phyloP scores from a whole-genome alignment of 2,888 invertebrate species.

The Andrena camellia region DNA sequence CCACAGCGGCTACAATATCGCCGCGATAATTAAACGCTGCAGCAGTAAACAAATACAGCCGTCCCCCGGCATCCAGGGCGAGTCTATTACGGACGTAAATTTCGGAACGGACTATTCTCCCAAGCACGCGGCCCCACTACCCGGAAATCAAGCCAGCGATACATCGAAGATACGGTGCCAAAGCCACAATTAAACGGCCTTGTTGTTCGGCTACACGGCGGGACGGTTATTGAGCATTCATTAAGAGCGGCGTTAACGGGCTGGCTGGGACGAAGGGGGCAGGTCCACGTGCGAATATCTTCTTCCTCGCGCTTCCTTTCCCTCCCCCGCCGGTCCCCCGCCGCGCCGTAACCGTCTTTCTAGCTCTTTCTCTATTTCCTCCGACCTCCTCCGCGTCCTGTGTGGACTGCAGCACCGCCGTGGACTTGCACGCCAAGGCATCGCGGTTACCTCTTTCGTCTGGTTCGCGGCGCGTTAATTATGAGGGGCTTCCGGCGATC shows the following conservation, averaged over 20 bases:
- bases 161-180: slow-evolving; percentile 10
- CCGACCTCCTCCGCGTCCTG: slow-evolving; percentile 8
- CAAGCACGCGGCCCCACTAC: slow-evolving; percentile 16
- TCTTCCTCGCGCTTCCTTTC: slow-evolving; percentile 41
- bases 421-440: slow-evolving; percentile 56
- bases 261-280: slow-evolving; percentile 42
- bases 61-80: neutral
- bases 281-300: slow-evolving; percentile 74
- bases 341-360: neutral
- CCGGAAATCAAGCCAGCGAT: slow-evolving; percentile 31
- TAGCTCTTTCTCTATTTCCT: slow-evolving; percentile 45
- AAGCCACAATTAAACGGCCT: slow-evolving; percentile 37
- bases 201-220: slow-evolving; percentile 21
- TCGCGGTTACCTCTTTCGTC: slow-evolving; percentile 65
- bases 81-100: neutral
- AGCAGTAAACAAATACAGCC: neutral
- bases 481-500: slow-evolving; percentile 85
- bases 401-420: slow-evolving; percentile 18
- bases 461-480: slow-evolving; percentile 83
- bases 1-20: too few relatives aligned
- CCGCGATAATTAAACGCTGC: too few relatives aligned
- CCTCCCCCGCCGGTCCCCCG: neutral
- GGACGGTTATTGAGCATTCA: slow-evolving; percentile 51
- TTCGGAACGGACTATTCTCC: slow-evolving; percentile 25
- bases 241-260: slow-evolving; percentile 53